Base-by-base conservation (phyloP, 2,888 invertebrate genomes). In the Onchidella celtica region DNA sequence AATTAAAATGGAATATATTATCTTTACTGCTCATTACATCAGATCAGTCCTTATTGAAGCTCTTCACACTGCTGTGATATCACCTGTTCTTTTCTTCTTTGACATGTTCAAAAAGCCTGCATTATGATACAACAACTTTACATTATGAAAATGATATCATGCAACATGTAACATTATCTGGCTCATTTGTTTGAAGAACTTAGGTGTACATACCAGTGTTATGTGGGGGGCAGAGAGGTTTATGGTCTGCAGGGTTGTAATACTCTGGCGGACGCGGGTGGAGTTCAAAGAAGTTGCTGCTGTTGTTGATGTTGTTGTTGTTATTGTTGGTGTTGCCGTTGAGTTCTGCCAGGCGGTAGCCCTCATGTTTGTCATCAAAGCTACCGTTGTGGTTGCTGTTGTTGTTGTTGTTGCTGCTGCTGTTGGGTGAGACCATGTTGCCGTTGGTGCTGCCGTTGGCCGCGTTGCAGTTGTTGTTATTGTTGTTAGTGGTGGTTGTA, bases 281-380 rank as follows among this genome's bases (percentile, higher is more conserved):
- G 38, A 78, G 69, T 36, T 69, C 59, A n/a, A 72, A 72, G 27
- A 72, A 65, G 40, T 27, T 75, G 65, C 6, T 69, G 38, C 36
- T 59, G n/a, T n/a, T n/a, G n/a, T n/a, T n/a, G n/a, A n/a, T n/a
- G n/a, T n/a, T 72, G 72, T 47, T 55, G 65, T 40, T 40, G 40
- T 17, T 63, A 57, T 27, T 65, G 57, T 21, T 80, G 66, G 29
- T 72, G 74, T 57, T 74, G 74, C 27, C 55, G 66, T 29, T 78
- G 6, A 78, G 78, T 29, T 78, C 78, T n/a, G 70, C 63, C 29
- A 78, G 63, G 40, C 57, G 2, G 40, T 78, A 78, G 24, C 4
- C 29, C 32, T 75, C 75, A n/a, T 21, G 27, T 27, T 38, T 55
- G 27, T 77, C 77, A 0, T 77, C 68, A 17, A 68, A 68, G n/a